Base-by-base conservation (phyloP, 2,888 invertebrate species). In the Tipula unca region DNA sequence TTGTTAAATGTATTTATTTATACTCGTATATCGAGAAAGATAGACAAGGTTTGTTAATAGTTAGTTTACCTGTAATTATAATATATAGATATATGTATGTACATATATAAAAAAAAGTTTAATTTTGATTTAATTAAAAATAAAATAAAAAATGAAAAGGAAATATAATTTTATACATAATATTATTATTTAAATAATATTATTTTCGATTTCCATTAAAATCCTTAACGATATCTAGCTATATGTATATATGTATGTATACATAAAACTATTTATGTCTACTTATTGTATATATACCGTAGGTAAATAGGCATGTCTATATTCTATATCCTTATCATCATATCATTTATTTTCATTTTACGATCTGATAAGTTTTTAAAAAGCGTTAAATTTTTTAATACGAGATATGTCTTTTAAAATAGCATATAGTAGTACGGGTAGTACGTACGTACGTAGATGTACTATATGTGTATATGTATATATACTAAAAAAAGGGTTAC, bases 341-440 rank as follows among this genome's bases (percentile, higher is more conserved):
- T 69, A 69, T 69, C 69, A 69, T 69, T 69, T 69, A 69, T 69
- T 69, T 69, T 69, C 69, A 25, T 69, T 69, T 69, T 69, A 69
- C 69, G 69, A 69, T 69, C 69, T 69, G 69, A 69, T 69, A 69
- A 69, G 69, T 69, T 69, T 69, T 69, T 69, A 69, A 69, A 69
- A 69, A 69, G 69, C 69, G 69, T 69, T 69, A 69, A 69, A 69
- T 69, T 69, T 69, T 69, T 25, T 69, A 69, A 25, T 69, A 25
- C 69, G 69, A 25, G 69, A 25, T 69, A 69, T 25, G 25, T 69
- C 69, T 69, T 69, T 69, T 69, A 48, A 48, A 48, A 48, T 48
- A 48, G 48, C 48, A 17, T 42, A 14, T 42, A 8, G 42, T n/a
- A n/a, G n/a, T n/a, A 32, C 32, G 32, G 6, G 32, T 32, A 32